phyloP scores from a whole-genome alignment of 1,140 invertebrate species.

The Apis dorsata region DNA sequence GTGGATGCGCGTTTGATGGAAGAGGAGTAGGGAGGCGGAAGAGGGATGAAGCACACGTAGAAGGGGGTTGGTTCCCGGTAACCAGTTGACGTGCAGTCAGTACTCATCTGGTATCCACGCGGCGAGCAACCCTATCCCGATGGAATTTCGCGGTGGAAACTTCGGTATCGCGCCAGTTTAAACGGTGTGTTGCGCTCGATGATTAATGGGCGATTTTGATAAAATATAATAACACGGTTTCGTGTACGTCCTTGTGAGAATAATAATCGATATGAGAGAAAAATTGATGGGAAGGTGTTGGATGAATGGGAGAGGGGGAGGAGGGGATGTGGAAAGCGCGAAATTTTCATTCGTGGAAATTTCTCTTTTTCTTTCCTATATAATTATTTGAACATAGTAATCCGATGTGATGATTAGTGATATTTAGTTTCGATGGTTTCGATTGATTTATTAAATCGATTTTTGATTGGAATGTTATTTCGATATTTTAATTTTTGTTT shows the following conservation, averaged over 20 bases:
- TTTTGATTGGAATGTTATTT: too few species aligned
- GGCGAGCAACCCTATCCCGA: slow-evolving; percentile 51
- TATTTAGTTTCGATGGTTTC: too few species aligned
- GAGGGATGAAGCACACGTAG: slow-evolving; percentile 56
- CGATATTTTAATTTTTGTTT: too few species aligned
- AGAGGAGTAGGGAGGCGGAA: slow-evolving; percentile 46
- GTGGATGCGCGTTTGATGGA: slow-evolving; percentile 72
- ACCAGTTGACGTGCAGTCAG: slow-evolving; percentile 61
- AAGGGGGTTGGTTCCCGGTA: slow-evolving; percentile 59
- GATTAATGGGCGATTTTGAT: background rate
- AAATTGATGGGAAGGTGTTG: background rate
- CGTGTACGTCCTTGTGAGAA: background rate
- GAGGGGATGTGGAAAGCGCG: background rate
- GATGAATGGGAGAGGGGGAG: background rate
- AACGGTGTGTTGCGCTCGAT: background rate
- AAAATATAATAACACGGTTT: background rate
- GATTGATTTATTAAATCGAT: too few species aligned
- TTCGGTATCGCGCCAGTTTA: background rate
- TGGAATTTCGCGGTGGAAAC: background rate
- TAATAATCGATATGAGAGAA: too few species aligned
- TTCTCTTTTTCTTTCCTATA: background rate
- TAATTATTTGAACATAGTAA: too few species aligned
- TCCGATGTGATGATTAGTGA: too few species aligned
- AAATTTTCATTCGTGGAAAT: background rate
- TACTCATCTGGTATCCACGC: slow-evolving; percentile 61